Evolutionary conservation across 2,888 invertebrate species (phyloP), one percentile per base, ranked within the genome.

Genomic region (Drosophila pegasa): DNA sequence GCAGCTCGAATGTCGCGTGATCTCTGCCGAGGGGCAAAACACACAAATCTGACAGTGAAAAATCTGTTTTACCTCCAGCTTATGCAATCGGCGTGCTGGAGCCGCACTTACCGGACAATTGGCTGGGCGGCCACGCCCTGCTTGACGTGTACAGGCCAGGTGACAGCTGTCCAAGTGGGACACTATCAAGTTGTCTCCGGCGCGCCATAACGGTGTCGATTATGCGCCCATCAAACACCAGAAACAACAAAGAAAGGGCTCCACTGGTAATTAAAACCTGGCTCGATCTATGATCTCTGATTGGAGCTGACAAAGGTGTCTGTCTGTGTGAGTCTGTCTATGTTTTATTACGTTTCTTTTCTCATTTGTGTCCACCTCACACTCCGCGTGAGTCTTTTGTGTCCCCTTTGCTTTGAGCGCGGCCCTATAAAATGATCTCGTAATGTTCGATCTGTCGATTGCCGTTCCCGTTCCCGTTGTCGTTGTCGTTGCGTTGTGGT

Each of bases 41-140:
- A 33, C 35, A 18, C 48, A 59, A 71, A 29, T 65, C 59, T 87
- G 88, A 81, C 88, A 81, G 87, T 80, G 85, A 87, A 87, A 78
- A 86, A 80, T 86, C 64, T 76, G 66, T 56, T 59, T 48, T 31
- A 56, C 75, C 71, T 35, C 16, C 25, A 57, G 56, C 88, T 81
- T 81, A 81, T 81, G 81, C 87, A 81, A 81, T 75, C 75, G 40
- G 55, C 59, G 58, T 52, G 60, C 58, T 50, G 54, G 27, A 2
- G 16, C 41, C 59, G 68, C 69, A 61, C 74, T 77, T 80, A 77
- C 65, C 43, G 78, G 60, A 80, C 82, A 80, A 80, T 81, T 81
- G 80, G 73, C 82, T 50, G 55, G 58, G 73, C 37, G 61, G 14
- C 85, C 82, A 37, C 65, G 43, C 71, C 79, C 66, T 61, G 35